These are phyloP conservation scores for Acrobasis consociella DNA, from an alignment of 2,888 invertebrate species.

Conservation along the genomic window DNA sequence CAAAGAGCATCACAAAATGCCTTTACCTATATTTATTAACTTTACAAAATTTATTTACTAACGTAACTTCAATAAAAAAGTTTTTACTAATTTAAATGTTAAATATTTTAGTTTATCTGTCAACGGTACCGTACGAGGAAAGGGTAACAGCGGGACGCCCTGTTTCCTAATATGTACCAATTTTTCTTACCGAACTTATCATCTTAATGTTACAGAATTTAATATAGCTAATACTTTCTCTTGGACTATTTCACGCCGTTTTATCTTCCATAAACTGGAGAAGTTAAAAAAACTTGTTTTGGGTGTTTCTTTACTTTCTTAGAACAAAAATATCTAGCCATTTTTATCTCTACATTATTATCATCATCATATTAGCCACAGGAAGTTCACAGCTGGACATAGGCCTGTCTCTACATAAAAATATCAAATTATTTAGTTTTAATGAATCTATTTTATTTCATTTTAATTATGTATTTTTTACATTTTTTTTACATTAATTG, in stretches of 20 bases:
- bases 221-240: constrained; percentile 25
- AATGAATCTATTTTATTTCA: too few species aligned
- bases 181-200: constrained; percentile 32
- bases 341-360: too few species aligned
- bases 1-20: too few species aligned
- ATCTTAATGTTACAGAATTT: constrained; percentile 27
- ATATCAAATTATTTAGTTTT: too few species aligned
- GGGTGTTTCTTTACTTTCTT: background rate
- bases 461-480: too few species aligned
- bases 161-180: constrained; percentile 33
- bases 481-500: too few species aligned
- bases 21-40: too few species aligned
- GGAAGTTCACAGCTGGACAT: too few species aligned
- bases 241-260: constrained; percentile 22
- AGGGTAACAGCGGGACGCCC: constrained; percentile 35
- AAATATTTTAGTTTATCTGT: background rate
- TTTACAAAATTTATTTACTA: too few species aligned
- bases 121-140: constrained; percentile 22
- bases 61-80: too few species aligned
- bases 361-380: too few species aligned
- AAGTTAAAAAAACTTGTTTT: constrained; percentile 36
- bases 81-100: background rate
- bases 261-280: constrained; percentile 23
- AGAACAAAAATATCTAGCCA: background rate
- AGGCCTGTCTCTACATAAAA: too few species aligned